Evolutionary conservation across 2,888 invertebrate species (phyloP).

Genomic region (Sminthurides aquaticus): DNA sequence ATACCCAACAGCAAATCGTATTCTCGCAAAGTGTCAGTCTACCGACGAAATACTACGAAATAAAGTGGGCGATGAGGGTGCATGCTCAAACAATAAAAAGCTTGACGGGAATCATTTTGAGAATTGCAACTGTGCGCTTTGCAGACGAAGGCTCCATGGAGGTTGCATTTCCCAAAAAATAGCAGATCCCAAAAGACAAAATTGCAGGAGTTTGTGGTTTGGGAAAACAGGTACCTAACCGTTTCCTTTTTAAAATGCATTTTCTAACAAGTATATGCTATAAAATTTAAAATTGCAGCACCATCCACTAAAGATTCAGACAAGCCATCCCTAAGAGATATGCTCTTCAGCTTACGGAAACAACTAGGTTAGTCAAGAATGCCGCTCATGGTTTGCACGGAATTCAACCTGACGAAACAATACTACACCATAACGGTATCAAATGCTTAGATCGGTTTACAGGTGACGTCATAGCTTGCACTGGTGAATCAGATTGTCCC

Average conservation of each 20-base stretch:
- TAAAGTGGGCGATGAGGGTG: too few relatives aligned
- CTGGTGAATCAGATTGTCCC: constrained; percentile 9
- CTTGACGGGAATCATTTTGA: not conserved
- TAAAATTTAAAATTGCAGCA: too few relatives aligned
- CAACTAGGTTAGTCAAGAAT: not conserved
- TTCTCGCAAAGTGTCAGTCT: too few relatives aligned
- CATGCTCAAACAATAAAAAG: too few relatives aligned
- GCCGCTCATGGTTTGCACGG: too few relatives aligned
- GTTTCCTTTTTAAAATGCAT: too few relatives aligned
- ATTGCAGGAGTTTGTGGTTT: not conserved
- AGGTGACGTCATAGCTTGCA: constrained; percentile 8
- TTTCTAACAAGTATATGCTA: too few relatives aligned
- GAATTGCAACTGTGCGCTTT: not conserved
- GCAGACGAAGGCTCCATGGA: not conserved
- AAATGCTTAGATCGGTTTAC: too few relatives aligned
- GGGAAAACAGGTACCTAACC: not conserved
- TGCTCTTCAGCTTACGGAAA: not conserved
- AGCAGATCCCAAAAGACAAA: not conserved
- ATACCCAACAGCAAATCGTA: too few relatives aligned
- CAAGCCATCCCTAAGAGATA: not conserved
- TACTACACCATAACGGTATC: too few relatives aligned
- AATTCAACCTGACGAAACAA: too few relatives aligned
- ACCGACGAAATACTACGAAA: too few relatives aligned
- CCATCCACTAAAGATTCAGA: not conserved
- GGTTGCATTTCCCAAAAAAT: not conserved